Evolutionary conservation across 2,113 vertebrate genomes (phyloP).

Genomic region (Abramis brama): DNA sequence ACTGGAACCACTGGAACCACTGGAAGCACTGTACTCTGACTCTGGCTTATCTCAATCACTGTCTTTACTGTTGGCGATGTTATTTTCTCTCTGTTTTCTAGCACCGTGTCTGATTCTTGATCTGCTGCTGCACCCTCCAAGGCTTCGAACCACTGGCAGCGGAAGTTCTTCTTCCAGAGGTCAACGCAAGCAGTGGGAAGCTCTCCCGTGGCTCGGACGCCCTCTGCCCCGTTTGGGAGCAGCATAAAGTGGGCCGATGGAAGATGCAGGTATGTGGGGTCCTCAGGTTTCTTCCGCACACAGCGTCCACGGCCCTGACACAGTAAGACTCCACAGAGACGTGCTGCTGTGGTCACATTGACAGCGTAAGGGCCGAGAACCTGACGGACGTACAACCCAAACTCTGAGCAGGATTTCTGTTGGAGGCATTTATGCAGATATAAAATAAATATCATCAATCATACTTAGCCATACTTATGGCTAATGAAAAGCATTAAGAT

Average conservation of each 20-base stretch:
- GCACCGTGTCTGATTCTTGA: slow-evolving; percentile 65
- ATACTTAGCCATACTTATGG: background rate
- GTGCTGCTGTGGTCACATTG: slow-evolving; percentile 76
- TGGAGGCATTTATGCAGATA: slow-evolving; percentile 2
- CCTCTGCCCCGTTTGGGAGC: slow-evolving; percentile 57
- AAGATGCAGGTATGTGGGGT: slow-evolving; percentile 75
- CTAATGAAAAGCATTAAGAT: background rate
- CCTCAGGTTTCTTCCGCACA: slow-evolving; percentile 72
- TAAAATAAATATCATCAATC: background rate
- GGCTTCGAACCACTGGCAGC: slow-evolving; percentile 78
- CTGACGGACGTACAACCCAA: slow-evolving; percentile 70
- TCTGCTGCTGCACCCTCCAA: slow-evolving; percentile 70
- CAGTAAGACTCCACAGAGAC: slow-evolving; percentile 74
- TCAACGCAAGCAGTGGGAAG: slow-evolving; percentile 64
- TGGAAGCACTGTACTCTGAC: slow-evolving; percentile 3
- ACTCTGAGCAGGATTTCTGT: slow-evolving; percentile 77
- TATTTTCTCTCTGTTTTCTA: slow-evolving; percentile 37
- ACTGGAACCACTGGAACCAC: background rate
- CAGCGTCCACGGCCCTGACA: slow-evolving; percentile 79
- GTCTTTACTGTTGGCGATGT: slow-evolving; percentile 54
- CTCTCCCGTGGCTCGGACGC: slow-evolving; percentile 62
- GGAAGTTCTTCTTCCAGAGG: slow-evolving; percentile 75
- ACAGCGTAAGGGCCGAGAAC: slow-evolving; percentile 76
- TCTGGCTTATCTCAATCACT: slow-evolving; percentile 51
- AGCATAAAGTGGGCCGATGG: slow-evolving; percentile 58